A percentile compares a stretch with the other conserved stretches of the same genome.
Conservation (phyloP, 2,888 invertebrate genomes). For the Cosmopolites sordidus region DNA sequence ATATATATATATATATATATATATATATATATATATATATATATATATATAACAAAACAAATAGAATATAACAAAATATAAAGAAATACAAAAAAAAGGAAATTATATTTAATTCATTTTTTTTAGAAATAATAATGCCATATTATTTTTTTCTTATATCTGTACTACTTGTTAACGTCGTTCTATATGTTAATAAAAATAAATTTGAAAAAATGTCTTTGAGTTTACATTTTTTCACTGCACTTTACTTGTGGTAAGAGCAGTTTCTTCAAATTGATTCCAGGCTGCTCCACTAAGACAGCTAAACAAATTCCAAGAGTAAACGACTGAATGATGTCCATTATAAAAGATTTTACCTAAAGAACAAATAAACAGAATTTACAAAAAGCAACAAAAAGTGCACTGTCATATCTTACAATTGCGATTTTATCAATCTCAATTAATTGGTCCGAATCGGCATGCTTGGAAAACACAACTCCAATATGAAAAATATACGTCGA, state of each 20-base stretch:
- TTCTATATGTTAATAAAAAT: too few species aligned
- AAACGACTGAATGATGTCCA: constrained; percentile 5
- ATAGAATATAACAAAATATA: too few species aligned
- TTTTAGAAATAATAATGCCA: too few species aligned
- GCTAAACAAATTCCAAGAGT: constrained; percentile 10
- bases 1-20: too few species aligned
- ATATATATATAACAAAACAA: too few species aligned
- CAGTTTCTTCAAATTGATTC: constrained; percentile 20
- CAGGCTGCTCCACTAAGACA: constrained; percentile 24
- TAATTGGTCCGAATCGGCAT: background rate
- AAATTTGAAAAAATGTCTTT: too few species aligned
- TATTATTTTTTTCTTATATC: too few species aligned
- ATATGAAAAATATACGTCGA: constrained; percentile 24
- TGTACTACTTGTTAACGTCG: too few species aligned
- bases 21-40: too few species aligned
- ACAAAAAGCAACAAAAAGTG: background rate
- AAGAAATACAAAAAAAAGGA: too few species aligned
- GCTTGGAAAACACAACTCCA: constrained; percentile 14
- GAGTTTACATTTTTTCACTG: too few species aligned
- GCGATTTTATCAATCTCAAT: background rate
- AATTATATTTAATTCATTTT: too few species aligned
- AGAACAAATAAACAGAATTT: constrained; percentile 5
- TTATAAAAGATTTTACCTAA: constrained; percentile 5
- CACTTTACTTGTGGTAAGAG: constrained; percentile 20
- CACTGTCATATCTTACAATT: constrained; percentile 1